phyloP scores from a whole-genome alignment of 92 coral and sea anemone genomes.

The Parazoanthus darwini region DNA sequence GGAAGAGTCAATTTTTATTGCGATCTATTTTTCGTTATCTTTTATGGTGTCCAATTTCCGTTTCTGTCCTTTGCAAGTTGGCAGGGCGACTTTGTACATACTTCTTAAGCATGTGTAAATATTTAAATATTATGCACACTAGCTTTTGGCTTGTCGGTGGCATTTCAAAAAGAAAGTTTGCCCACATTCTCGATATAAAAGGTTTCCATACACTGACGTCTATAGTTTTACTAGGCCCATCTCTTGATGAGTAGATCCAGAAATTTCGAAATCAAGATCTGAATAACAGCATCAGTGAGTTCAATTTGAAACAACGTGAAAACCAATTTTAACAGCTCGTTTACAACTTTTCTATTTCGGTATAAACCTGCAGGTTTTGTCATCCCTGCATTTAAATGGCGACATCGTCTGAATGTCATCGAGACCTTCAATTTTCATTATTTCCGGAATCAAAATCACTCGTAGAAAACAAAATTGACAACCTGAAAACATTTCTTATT shows the following conservation, averaged over 20 bases:
- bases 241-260: neutral
- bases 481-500: neutral
- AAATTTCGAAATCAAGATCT: neutral
- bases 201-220: neutral
- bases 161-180: constrained; percentile 47
- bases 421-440: constrained; percentile 27
- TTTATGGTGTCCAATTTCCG: constrained; percentile 16
- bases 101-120: constrained; percentile 82
- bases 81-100: constrained; percentile 64
- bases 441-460: constrained; percentile 41
- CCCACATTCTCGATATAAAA: constrained; percentile 28
- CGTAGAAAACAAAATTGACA: constrained; percentile 14
- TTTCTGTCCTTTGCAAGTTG: constrained; percentile 51
- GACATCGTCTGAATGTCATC: constrained; percentile 19
- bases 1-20: constrained; percentile 25
- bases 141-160: constrained; percentile 46
- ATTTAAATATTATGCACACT: constrained; percentile 86
- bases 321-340: constrained; percentile 31
- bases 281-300: constrained; percentile 3
- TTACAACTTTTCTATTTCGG: constrained; percentile 20
- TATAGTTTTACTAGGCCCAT: neutral
- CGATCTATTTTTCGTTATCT: constrained; percentile 35
- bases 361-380: constrained; percentile 13
- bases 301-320: constrained; percentile 11
- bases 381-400: constrained; percentile 3